Evolutionary conservation across 2,113 vertebrate genomes (phyloP).

Genomic region (Trichomycterus rosablanca): DNA sequence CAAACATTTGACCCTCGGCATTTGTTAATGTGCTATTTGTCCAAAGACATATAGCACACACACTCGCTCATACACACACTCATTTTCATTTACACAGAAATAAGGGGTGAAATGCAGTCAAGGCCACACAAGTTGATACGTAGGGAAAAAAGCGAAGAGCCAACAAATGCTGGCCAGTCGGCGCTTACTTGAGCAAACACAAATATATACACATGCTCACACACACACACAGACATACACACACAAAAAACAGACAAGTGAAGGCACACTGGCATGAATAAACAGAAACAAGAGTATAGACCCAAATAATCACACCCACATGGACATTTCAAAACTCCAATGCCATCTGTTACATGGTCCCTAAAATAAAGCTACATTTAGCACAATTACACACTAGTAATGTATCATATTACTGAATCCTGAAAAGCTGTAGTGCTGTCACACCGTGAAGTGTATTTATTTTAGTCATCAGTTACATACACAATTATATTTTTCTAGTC

Average conservation of each 20-base stretch:
- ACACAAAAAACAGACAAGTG: slow-evolving; percentile 25
- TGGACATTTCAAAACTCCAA: not conserved
- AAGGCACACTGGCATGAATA: slow-evolving; percentile 28
- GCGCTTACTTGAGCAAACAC: slow-evolving; percentile 39
- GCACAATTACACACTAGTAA: too few relatives aligned
- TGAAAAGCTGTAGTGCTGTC: too few relatives aligned
- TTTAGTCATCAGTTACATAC: too few relatives aligned
- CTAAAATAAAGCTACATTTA: too few relatives aligned
- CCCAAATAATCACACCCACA: not conserved
- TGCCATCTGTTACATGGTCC: not conserved
- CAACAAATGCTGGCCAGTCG: slow-evolving; percentile 38
- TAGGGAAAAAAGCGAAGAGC: slow-evolving; percentile 38
- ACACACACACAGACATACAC: too few relatives aligned
- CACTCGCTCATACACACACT: slow-evolving; percentile 19
- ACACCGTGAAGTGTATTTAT: too few relatives aligned
- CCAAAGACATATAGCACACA: slow-evolving; percentile 55
- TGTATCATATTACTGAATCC: too few relatives aligned
- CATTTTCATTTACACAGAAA: slow-evolving; percentile 35
- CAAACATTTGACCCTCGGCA: slow-evolving; percentile 54
- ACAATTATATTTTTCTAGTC: too few relatives aligned
- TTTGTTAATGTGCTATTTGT: slow-evolving; percentile 64
- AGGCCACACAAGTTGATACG: slow-evolving; percentile 41
- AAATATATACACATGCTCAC: slow-evolving; percentile 32
- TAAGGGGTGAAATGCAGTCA: slow-evolving; percentile 36
- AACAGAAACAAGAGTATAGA: slow-evolving; percentile 28